Base-by-base conservation (phyloP, 2,888 invertebrate species). In the Luperina testacea region DNA sequence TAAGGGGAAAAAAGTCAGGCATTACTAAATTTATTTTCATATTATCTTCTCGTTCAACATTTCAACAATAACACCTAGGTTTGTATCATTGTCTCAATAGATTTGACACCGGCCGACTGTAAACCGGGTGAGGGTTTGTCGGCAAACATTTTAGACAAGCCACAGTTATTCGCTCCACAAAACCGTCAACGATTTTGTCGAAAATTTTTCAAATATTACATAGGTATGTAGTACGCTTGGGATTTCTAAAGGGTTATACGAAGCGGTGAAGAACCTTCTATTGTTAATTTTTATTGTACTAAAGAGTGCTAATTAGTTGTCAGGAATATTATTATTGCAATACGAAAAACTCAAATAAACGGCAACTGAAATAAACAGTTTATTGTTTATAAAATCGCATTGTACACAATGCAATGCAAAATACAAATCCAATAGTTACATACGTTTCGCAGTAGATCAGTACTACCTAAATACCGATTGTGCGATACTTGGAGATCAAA, bases 91-190 rank as follows among this genome's bases (percentile, higher is more conserved):
- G 38, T n/a, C 48, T n/a, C 59, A 75, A 78, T 75, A 59, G 32
- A 63, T 67, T 74, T 83, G 64, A 82, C 63, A 78, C 38, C 20
- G 24, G 69, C 63, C 27, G 27, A 20, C 61, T 70, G 63, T 73
- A 64, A 72, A 42, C 83, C 72, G 70, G 7, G 17, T 27, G 72
- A 86, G 74, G 67, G 69, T 68, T 67, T 53, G 79, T 73, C 67
- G 57, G 42, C 86, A 75, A 78, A 83, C 72, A 78, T 86, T 82
- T 82, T 64, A 24, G 51, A 82, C 86, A 82, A 75, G 61, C 71
- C 77, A 74, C 69, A 81, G 78, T 64, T 69, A 79, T 65, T 75
- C n/a, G 72, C 45, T 68, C 27, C 59, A 73, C 83, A 64, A 72
- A 69, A 78, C 78, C 42, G 45, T 24, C 71, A 71, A 70, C 63